phyloP scores from a whole-genome alignment of 37 sponge, comb jelly and placozoan genomes.

The Eunapius fragilis region DNA sequence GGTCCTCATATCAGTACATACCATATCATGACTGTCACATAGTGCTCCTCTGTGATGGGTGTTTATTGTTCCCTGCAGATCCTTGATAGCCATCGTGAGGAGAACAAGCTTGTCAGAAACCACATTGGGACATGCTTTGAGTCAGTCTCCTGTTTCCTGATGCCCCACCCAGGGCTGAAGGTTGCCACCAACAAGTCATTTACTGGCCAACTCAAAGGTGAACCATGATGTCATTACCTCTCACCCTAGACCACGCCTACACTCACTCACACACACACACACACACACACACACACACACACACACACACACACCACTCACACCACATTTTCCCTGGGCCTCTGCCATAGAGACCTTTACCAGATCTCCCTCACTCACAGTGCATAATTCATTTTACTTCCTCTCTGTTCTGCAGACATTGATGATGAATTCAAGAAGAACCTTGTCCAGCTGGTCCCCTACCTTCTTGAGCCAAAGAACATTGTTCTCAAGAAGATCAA shows the following conservation, averaged over 20 bases:
- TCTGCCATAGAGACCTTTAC: neutral
- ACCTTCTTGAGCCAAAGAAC: slow-evolving; percentile 65
- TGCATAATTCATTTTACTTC: neutral
- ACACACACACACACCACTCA: neutral
- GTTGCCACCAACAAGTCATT: slow-evolving; percentile 80
- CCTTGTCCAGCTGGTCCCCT: slow-evolving; percentile 67
- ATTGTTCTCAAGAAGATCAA: slow-evolving; percentile 90
- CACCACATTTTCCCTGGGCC: neutral
- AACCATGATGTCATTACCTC: neutral
- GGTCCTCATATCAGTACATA: no score
- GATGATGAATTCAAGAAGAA: slow-evolving; percentile 75
- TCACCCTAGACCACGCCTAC: neutral
- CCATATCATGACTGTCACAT: no score
- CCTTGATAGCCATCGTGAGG: slow-evolving; percentile 81
- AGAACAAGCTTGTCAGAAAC: slow-evolving; percentile 82
- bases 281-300: neutral
- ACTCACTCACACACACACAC: neutral
- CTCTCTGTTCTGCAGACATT: slow-evolving; percentile 84
- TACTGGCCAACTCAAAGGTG: slow-evolving; percentile 83
- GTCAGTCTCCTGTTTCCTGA: slow-evolving; percentile 86
- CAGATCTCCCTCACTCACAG: neutral
- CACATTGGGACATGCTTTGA: slow-evolving; percentile 94
- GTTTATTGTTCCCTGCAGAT: slow-evolving; percentile 52
- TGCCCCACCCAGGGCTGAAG: slow-evolving; percentile 94
- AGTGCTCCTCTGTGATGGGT: no score